phyloP scores from a whole-genome alignment of 2,113 vertebrate species.

The Tautogolabrus adspersus region DNA sequence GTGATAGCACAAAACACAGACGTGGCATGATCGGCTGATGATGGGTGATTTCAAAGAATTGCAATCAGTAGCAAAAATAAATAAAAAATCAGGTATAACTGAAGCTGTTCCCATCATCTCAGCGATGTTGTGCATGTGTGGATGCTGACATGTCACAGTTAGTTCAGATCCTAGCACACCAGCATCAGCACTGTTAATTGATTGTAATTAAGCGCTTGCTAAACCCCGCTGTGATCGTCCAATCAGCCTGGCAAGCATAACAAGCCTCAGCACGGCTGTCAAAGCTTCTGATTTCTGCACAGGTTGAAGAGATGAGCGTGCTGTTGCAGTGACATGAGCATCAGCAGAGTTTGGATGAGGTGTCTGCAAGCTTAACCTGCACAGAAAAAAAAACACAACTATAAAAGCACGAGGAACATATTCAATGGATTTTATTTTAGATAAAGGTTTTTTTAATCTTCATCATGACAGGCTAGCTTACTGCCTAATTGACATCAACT shows the following conservation, averaged over 20 bases:
- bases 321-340: not conserved
- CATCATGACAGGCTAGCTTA: too few relatives aligned
- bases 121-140: not conserved
- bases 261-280: not conserved
- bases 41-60: conserved; percentile 21
- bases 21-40: not conserved
- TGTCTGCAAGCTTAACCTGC: too few relatives aligned
- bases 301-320: not conserved
- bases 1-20: conserved; percentile 4
- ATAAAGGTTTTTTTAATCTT: too few relatives aligned
- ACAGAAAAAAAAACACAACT: too few relatives aligned
- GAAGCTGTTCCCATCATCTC: not conserved
- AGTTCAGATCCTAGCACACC: not conserved
- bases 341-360: too few relatives aligned
- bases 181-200: not conserved
- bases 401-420: too few relatives aligned
- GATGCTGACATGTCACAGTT: not conserved
- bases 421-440: too few relatives aligned
- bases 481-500: too few relatives aligned
- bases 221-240: not conserved
- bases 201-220: not conserved
- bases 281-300: not conserved
- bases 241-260: not conserved
- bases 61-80: conserved; percentile 1
- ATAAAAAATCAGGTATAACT: not conserved